Percentiles rank a stretch among this genome's conserved stretches.
Evolutionary conservation across 2,888 invertebrate species (phyloP).

Genomic region (Pollenia angustigena): DNA sequence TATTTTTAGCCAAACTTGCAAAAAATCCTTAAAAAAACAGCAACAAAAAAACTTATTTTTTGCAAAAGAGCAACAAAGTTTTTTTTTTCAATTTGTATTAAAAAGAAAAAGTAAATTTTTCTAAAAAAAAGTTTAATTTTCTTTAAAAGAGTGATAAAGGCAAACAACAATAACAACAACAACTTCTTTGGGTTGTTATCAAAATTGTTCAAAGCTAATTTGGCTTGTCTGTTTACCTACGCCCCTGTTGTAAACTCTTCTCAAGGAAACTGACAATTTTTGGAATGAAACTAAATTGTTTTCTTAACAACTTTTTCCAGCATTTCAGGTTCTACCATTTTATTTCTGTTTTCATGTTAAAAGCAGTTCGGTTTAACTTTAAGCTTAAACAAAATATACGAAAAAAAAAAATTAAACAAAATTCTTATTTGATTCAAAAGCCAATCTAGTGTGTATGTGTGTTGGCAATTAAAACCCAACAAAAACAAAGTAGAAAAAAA

Average conservation of each 20-base stretch:
- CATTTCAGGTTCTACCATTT: not conserved
- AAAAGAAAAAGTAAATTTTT: not conserved
- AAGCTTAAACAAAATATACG: not conserved
- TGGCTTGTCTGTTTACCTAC: not conserved
- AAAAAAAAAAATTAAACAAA: constrained; percentile 1
- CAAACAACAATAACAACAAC: not conserved
- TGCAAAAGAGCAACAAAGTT: not conserved
- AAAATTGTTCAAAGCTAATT: not conserved
- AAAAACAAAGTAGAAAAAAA: not conserved
- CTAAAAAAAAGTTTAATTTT: not conserved
- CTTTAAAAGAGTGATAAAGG: not conserved
- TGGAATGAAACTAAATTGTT: constrained; percentile 15
- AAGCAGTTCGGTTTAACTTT: not conserved
- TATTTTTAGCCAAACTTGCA: constrained; percentile 1
- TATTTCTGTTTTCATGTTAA: constrained; percentile 21
- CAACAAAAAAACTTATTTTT: not conserved
- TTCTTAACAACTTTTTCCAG: constrained; percentile 14
- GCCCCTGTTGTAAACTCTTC: not conserved
- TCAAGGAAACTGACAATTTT: constrained; percentile 38
- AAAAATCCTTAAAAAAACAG: not conserved
- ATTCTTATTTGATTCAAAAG: not conserved
- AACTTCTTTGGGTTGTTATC: no score
- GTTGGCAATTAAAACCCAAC: constrained; percentile 43
- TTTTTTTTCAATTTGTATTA: no score
- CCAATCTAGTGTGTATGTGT: not conserved